These are phyloP conservation scores for Noctua fimbriata DNA, from an alignment of 2,888 invertebrate species.

Conservation along the genomic window DNA sequence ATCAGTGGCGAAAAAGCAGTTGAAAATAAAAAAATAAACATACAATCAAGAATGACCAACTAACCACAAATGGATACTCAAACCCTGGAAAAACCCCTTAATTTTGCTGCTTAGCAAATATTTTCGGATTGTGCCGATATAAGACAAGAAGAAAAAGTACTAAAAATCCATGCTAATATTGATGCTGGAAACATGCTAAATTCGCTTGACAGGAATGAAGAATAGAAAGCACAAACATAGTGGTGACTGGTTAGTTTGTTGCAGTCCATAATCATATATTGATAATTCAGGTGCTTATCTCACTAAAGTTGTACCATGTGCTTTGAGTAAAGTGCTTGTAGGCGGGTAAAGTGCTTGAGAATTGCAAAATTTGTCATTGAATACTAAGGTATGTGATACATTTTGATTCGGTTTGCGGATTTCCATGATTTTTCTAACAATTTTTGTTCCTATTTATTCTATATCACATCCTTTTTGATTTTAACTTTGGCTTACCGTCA, in stretches of 20 bases:
- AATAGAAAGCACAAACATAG: constrained; percentile 2
- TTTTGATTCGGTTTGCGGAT: constrained; percentile 8
- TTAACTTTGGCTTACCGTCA: not conserved
- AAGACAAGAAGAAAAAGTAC: not conserved
- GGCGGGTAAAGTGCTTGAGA: constrained; percentile 56
- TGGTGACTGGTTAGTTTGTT: not conserved
- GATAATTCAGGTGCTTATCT: constrained; percentile 58
- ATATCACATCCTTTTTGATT: not conserved
- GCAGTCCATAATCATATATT: constrained; percentile 41
- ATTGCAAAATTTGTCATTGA: constrained; percentile 48
- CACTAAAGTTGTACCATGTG: constrained; percentile 53
- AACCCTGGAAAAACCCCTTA: too few relatives aligned
- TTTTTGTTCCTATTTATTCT: not conserved
- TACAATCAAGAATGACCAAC: not conserved
- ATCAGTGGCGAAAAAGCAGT: not conserved
- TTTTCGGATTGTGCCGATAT: too few relatives aligned
- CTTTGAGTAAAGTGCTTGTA: constrained; percentile 59
- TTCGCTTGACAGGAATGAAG: constrained; percentile 2
- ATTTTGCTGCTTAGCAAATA: not conserved
- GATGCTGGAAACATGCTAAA: not conserved
- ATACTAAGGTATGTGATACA: constrained; percentile 25
- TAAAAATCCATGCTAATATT: too few relatives aligned
- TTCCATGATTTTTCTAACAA: not conserved
- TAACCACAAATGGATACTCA: too few relatives aligned
- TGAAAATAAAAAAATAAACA: not conserved